Conservation (phyloP, 2,113 vertebrate genomes). For the Camelus bactrianus region DNA sequence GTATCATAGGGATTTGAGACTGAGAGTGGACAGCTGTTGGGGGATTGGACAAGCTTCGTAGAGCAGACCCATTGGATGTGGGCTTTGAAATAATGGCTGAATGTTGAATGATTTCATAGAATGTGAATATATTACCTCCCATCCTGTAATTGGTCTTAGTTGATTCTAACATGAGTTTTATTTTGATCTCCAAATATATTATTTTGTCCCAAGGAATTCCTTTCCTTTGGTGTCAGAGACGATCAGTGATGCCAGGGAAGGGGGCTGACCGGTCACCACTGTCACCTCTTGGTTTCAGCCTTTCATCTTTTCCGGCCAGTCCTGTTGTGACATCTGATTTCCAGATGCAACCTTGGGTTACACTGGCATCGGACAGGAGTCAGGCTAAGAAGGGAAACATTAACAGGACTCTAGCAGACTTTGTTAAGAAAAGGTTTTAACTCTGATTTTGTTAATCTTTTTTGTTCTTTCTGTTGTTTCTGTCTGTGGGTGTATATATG, state of each 20-base stretch:
- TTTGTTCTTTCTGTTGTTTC: neutral
- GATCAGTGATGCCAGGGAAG: neutral
- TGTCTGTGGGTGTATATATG: neutral
- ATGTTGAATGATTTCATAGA: neutral
- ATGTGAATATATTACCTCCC: neutral
- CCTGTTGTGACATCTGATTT: accelerated
- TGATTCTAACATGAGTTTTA: neutral
- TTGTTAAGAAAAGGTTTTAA: neutral
- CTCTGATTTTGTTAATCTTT: neutral
- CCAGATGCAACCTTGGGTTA: accelerated
- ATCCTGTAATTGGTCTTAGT: neutral
- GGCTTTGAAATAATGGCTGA: no score
- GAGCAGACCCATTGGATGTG: no score
- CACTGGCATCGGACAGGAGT: accelerated
- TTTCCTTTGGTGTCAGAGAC: neutral
- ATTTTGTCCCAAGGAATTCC: neutral
- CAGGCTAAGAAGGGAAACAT: accelerated
- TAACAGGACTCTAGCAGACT: neutral
- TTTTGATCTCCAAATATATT: neutral
- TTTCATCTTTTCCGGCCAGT: accelerated
- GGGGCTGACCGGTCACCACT: accelerated
- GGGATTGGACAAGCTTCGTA: neutral
- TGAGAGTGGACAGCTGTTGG: accelerated
- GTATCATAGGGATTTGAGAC: neutral
- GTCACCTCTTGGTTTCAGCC: no score